A percentile compares a stretch with the other conserved stretches of the same genome.
phyloP scores from a whole-genome alignment of 2,888 invertebrate genomes.

The Boloria selene region DNA sequence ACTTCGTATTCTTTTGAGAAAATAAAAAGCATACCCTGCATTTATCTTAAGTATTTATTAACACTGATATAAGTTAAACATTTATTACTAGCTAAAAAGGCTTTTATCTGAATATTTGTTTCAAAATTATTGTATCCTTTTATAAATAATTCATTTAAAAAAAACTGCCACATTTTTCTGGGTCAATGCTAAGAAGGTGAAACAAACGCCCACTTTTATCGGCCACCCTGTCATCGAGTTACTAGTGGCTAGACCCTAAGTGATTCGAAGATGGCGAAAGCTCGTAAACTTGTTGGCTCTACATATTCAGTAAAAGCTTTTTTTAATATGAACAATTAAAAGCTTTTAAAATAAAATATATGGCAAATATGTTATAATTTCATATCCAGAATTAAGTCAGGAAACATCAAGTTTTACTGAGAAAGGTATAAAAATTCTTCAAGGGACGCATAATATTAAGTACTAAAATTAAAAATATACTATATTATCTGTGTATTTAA shows the following conservation, averaged over 20 bases:
- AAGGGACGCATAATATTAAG: not conserved
- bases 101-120: too few species aligned
- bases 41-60: too few species aligned
- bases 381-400: too few species aligned
- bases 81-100: too few species aligned
- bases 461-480: not conserved
- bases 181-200: slow-evolving; percentile 38
- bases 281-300: not conserved
- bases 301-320: slow-evolving; percentile 1
- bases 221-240: slow-evolving; percentile 27
- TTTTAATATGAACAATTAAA: too few species aligned
- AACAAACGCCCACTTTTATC: slow-evolving; percentile 30
- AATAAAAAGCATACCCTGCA: not conserved
- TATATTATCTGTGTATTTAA: not conserved
- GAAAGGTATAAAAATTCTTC: too few species aligned
- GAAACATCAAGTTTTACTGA: too few species aligned
- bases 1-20: slow-evolving; percentile 5
- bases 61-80: too few species aligned
- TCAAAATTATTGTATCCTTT: too few species aligned
- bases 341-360: too few species aligned
- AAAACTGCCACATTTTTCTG: slow-evolving; percentile 24
- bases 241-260: slow-evolving; percentile 5
- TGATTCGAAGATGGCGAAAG: slow-evolving; percentile 22
- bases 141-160: slow-evolving; percentile 7
- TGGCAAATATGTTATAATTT: too few species aligned